phyloP scores from a whole-genome alignment of 2,888 invertebrate genomes.

The Drosophila setosimentum region DNA sequence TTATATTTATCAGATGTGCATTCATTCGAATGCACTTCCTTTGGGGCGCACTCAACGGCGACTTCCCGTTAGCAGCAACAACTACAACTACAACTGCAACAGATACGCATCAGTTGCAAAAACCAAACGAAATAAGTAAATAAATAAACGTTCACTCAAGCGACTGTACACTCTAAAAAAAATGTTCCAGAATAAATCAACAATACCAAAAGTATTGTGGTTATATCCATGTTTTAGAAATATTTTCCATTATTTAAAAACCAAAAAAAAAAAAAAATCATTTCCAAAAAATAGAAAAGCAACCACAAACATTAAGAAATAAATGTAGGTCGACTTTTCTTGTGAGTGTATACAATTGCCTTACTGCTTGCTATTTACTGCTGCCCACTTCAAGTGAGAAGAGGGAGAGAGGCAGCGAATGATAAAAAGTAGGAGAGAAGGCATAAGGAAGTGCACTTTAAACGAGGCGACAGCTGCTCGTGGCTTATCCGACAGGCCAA shows the following conservation, averaged over 20 bases:
- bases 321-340: not conserved
- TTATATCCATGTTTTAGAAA: not conserved
- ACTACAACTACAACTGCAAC: conserved; percentile 14
- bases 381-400: conserved; percentile 42
- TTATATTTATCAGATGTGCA: conserved; percentile 80
- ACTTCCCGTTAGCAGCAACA: conserved; percentile 70
- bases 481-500: conserved; percentile 71
- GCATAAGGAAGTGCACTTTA: conserved; percentile 72
- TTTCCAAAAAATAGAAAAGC: no score
- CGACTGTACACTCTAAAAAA: conserved; percentile 11
- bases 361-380: not conserved
- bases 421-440: not conserved
- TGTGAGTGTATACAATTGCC: conserved; percentile 22
- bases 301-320: no score
- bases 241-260: no score
- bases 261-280: no score
- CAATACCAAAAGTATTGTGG: not conserved
- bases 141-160: conserved; percentile 58
- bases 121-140: conserved; percentile 59
- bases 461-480: conserved; percentile 67
- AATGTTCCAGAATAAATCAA: not conserved
- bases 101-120: conserved; percentile 75
- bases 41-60: conserved; percentile 72
- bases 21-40: conserved; percentile 80
- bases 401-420: conserved; percentile 3